Conservation (phyloP, 2,888 invertebrate species). For the Hirtodrosophila histrioides region DNA sequence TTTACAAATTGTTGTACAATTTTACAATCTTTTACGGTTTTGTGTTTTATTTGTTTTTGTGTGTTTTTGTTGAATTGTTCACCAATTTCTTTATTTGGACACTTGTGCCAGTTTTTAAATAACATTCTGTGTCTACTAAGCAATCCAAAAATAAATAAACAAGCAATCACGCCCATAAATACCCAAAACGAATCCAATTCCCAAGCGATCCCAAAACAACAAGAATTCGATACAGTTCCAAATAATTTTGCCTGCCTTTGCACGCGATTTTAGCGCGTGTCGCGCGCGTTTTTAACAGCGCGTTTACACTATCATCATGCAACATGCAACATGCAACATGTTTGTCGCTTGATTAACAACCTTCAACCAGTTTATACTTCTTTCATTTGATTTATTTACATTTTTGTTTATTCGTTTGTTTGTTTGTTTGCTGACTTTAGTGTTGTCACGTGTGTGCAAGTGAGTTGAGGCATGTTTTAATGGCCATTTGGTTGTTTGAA, state of each 20-base stretch:
- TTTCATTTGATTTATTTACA: too few species aligned
- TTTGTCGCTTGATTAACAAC: slow-evolving; percentile 46
- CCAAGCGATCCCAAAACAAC: neutral
- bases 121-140: slow-evolving; percentile 39
- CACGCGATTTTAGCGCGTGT: slow-evolving; percentile 41
- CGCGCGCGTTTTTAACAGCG: slow-evolving; percentile 24
- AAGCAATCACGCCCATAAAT: neutral
- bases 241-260: slow-evolving; percentile 51
- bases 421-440: slow-evolving; percentile 27
- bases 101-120: slow-evolving; percentile 12
- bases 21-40: neutral
- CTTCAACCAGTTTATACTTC: slow-evolving; percentile 31
- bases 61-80: slow-evolving; percentile 1
- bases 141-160: slow-evolving; percentile 20
- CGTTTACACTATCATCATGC: slow-evolving; percentile 26
- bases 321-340: slow-evolving; percentile 25
- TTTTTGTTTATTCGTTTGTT: slow-evolving; percentile 3
- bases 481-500: neutral
- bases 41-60: slow-evolving; percentile 21
- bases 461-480: slow-evolving; percentile 34
- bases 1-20: slow-evolving; percentile 3
- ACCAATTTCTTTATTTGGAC: slow-evolving; percentile 7
- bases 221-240: slow-evolving; percentile 11
- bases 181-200: neutral
- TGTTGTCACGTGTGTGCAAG: slow-evolving; percentile 4